Conservation (phyloP, 1,140 invertebrate species). For the Drosophila equinoxialis region DNA sequence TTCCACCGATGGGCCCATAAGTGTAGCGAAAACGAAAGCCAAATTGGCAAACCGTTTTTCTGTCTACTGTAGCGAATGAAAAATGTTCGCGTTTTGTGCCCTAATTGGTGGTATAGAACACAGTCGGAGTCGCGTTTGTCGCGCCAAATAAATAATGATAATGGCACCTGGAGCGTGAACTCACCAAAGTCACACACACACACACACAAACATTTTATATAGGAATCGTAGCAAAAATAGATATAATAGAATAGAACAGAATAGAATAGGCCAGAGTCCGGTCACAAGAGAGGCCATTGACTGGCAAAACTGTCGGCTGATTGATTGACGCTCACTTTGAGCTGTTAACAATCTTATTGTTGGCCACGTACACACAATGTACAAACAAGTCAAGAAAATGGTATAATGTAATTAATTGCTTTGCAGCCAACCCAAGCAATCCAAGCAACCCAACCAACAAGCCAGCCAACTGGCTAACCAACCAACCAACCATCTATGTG, state of each 20-base stretch:
- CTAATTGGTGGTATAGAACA: slow-evolving; percentile 63
- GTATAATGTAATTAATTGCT: slow-evolving; percentile 79
- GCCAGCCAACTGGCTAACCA: background rate
- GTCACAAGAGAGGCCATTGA: slow-evolving; percentile 54
- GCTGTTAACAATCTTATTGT: slow-evolving; percentile 73
- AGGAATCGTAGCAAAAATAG: background rate
- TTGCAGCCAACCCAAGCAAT: slow-evolving; percentile 50
- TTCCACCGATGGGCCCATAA: slow-evolving; percentile 52
- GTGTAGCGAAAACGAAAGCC: slow-evolving; percentile 75
- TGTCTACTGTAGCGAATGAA: slow-evolving; percentile 53
- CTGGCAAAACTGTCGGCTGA: slow-evolving; percentile 64
- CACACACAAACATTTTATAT: background rate
- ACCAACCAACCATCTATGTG: background rate
- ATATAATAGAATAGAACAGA: slow-evolving; percentile 1
- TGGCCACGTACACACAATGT: slow-evolving; percentile 45
- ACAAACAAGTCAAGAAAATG: slow-evolving; percentile 35
- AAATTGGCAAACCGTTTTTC: slow-evolving; percentile 68
- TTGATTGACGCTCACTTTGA: slow-evolving; percentile 70
- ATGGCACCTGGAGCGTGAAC: slow-evolving; percentile 73
- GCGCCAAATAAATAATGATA: slow-evolving; percentile 80
- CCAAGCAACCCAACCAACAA: slow-evolving; percentile 45
- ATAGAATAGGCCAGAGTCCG: slow-evolving; percentile 7
- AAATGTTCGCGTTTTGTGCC: slow-evolving; percentile 71
- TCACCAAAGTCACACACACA: slow-evolving; percentile 13
- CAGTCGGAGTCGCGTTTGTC: slow-evolving; percentile 48